phyloP scores from a whole-genome alignment of 2,113 vertebrate genomes.

The Eclectus roratus region DNA sequence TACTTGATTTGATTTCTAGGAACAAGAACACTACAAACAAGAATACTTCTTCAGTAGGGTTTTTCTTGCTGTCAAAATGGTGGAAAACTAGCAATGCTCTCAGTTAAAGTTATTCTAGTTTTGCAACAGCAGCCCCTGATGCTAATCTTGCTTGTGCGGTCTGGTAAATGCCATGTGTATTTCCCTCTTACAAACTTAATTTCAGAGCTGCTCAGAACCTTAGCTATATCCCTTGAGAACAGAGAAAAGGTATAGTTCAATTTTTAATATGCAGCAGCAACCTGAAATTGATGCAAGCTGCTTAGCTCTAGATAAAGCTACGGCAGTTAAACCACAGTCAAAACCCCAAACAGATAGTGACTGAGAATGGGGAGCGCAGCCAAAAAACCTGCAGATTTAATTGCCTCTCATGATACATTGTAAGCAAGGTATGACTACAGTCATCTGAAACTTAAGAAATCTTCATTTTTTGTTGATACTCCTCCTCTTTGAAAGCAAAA shows the following conservation, averaged over 20 bases:
- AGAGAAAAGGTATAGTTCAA: conserved; percentile 8
- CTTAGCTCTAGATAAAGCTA: conserved; percentile 30
- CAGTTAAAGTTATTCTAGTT: neutral
- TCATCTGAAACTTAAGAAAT: neutral
- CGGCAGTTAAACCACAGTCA: conserved; percentile 42
- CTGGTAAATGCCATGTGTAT: neutral
- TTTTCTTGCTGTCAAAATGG: neutral
- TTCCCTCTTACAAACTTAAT: neutral
- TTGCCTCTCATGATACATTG: neutral
- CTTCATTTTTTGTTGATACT: neutral
- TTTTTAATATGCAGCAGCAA: conserved; percentile 47
- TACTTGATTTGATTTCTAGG: conserved; percentile 3
- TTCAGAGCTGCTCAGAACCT: neutral
- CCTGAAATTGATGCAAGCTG: conserved; percentile 45
- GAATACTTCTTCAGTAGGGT: neutral
- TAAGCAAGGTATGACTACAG: neutral
- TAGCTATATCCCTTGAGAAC: conserved; percentile 36
- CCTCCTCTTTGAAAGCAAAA: conserved; percentile 9
- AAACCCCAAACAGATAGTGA: conserved; percentile 31
- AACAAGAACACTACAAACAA: neutral
- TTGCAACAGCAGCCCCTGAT: neutral
- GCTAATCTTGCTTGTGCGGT: neutral
- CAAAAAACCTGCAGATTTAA: conserved; percentile 19
- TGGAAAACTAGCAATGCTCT: neutral
- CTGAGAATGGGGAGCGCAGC: neutral